A percentile compares a stretch with the other conserved stretches of the same genome.
Evolutionary conservation across 2,888 invertebrate species (phyloP).

Genomic region (Sesia bembeciformis): DNA sequence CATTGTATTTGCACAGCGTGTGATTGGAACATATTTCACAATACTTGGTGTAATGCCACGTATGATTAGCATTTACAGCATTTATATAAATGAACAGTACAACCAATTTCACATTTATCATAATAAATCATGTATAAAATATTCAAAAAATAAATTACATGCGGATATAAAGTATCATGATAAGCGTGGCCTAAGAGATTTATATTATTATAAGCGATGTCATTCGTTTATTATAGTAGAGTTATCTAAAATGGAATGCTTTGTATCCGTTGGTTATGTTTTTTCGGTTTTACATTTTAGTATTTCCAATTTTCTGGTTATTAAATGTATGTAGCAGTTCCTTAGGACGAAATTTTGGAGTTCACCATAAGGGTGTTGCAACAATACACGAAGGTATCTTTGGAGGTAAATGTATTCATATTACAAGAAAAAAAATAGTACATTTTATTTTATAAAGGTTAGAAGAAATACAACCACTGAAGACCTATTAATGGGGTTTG

Average conservation of each 20-base stretch:
- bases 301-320: slow-evolving; percentile 27
- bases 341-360: slow-evolving; percentile 9
- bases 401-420: background rate
- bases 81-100: slow-evolving; percentile 31
- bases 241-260: slow-evolving; percentile 38
- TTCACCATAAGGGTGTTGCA: background rate
- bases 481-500: no score
- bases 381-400: slow-evolving; percentile 5
- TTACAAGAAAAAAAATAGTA: no score
- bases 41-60: slow-evolving; percentile 20
- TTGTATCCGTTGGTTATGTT: slow-evolving; percentile 52
- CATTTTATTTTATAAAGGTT: no score
- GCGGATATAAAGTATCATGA: slow-evolving; percentile 9
- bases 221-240: slow-evolving; percentile 5
- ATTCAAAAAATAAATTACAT: slow-evolving; percentile 10
- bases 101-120: slow-evolving; percentile 48
- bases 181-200: slow-evolving; percentile 28
- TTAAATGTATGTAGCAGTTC: slow-evolving; percentile 21
- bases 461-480: no score
- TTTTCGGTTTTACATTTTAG: slow-evolving; percentile 43
- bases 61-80: slow-evolving; percentile 15
- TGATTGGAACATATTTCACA: slow-evolving; percentile 51
- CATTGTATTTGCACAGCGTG: slow-evolving; percentile 45
- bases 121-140: slow-evolving; percentile 38
- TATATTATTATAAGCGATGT: slow-evolving; percentile 1